These are phyloP conservation scores for Resseliella maxima DNA, from an alignment of 2,888 invertebrate species.

Conservation along the genomic window DNA sequence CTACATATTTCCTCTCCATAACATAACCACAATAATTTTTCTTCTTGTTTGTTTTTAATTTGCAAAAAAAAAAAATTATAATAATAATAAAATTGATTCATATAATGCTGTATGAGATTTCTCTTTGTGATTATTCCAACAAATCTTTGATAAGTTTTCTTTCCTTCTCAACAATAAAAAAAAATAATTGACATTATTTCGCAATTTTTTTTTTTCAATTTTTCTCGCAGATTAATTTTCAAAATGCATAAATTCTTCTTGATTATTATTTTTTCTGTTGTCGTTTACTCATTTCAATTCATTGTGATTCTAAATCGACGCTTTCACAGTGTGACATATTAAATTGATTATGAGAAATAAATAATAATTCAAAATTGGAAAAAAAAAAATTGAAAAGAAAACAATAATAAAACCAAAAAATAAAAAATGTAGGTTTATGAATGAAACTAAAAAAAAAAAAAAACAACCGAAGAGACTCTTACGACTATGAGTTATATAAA, in stretches of 20 bases:
- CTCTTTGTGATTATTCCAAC: slow-evolving; percentile 13
- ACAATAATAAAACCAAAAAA: slow-evolving; percentile 45
- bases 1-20: background rate
- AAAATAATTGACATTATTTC: background rate
- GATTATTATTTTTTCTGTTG: background rate
- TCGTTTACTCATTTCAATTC: background rate
- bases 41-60: background rate
- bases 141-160: background rate
- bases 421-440: background rate
- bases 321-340: background rate
- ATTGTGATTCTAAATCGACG: slow-evolving; percentile 10
- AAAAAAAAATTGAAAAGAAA: background rate
- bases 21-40: background rate
- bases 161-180: background rate
- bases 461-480: slow-evolving; percentile 37
- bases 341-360: background rate
- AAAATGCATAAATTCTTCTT: background rate
- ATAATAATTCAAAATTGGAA: background rate
- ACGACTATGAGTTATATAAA: background rate
- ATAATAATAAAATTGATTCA: background rate
- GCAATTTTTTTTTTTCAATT: background rate
- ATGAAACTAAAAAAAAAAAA: background rate
- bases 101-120: slow-evolving; percentile 41
- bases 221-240: background rate
- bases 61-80: background rate